Base-by-base conservation (phyloP, 2,113 vertebrate species). In the Elephas maximus region DNA sequence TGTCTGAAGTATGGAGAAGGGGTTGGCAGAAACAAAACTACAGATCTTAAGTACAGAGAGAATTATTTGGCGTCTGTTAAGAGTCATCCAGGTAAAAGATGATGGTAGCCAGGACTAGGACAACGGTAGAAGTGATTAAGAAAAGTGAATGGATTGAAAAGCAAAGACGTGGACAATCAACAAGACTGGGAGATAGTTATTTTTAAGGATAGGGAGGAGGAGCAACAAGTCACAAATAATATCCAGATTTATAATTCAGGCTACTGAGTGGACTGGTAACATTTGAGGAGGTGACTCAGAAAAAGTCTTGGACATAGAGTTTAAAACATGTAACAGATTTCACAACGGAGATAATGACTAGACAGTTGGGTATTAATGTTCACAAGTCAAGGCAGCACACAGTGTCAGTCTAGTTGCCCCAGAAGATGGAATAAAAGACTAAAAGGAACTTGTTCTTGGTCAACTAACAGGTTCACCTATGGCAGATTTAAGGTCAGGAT, bases 301-400 rank as follows among this genome's bases (percentile, higher is more conserved):
- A n/a, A 74, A 15, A 87, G 11, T 51, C 62, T 67, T 53, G 4
- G 69, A 3, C 0, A 24, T 80, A 45, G 12, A 30, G 6, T 80
- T 84, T 88, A 65, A 15, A 95, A 8, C 26, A 51, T 53, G 8
- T 91, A 37, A 20, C 71, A 21, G 23, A 78, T 96, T 96, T 94
- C 79, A 89, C 95, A 77, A 82, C 45, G 2, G 24, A 84, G n/a
- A 60, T 53, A 67, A 80, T 67, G n/a, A 85, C 45, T 44, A 77
- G 23, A 14, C n/a, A 74, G 37, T 67, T 15, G 18, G 6, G 24
- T 88, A 28, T 24, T 57, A 15, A 62, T 53, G 21, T 44, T 86
- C 15, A 74, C 26, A 96, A 76, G 44, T 74, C 53, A 88, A 77
- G 23, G 17, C 30, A 76, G 8, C 1, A 60, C 21, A 5, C 30